A percentile compares a stretch with the other conserved stretches of the same genome.
Evolutionary conservation across 2,113 vertebrate genomes (phyloP).

Genomic region (Ranitomeya variabilis): DNA sequence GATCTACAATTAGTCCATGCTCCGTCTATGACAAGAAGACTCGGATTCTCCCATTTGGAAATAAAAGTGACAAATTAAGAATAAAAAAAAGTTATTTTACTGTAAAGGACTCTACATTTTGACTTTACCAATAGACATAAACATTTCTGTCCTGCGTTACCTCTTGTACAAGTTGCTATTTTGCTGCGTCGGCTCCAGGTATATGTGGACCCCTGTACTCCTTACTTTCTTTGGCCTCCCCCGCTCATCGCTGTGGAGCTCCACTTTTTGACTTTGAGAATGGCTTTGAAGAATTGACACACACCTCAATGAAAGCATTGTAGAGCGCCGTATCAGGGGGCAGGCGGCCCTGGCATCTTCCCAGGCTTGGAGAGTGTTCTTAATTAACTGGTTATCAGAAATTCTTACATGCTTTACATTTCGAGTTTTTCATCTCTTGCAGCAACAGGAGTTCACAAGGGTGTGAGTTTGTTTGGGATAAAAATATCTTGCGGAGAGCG

Average conservation of each 20-base stretch:
- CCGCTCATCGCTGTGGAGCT: neutral
- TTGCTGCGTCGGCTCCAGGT: neutral
- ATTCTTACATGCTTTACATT: neutral
- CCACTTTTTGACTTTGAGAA: neutral
- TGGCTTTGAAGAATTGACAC: neutral
- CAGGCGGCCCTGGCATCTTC: neutral
- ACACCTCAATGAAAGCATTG: neutral
- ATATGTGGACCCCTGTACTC: neutral
- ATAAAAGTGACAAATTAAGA: no score
- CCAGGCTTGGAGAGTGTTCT: neutral
- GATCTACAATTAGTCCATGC: no score
- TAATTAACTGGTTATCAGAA: neutral
- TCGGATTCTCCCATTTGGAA: no score
- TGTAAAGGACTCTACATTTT: neutral
- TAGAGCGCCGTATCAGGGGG: neutral
- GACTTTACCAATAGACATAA: neutral
- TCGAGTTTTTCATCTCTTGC: neutral
- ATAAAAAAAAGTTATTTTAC: no score
- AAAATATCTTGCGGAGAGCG: neutral
- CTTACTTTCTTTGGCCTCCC: no score
- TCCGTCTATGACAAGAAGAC: no score
- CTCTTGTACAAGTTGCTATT: neutral
- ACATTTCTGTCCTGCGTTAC: neutral
- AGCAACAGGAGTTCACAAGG: neutral
- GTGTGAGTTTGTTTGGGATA: neutral